A percentile compares a stretch with the other conserved stretches of the same genome.
phyloP scores from a whole-genome alignment of 1,140 invertebrate genomes.

The Nomia melanderi region DNA sequence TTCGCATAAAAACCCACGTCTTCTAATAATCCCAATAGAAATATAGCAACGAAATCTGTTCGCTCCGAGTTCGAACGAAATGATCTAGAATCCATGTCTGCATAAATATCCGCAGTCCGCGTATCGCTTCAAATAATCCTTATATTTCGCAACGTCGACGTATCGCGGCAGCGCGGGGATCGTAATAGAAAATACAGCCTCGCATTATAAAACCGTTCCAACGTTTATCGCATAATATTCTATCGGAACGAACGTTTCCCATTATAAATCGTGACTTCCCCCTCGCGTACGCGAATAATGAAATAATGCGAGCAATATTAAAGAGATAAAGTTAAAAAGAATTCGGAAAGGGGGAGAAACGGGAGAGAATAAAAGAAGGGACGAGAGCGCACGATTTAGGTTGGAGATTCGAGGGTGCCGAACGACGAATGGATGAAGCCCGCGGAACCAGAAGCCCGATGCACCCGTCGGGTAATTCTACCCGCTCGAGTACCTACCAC shows the following conservation, averaged over 20 bases:
- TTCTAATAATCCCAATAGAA: too few species aligned
- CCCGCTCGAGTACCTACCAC: slow-evolving; percentile 74
- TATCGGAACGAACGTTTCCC: background rate
- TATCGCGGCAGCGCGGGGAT: too few species aligned
- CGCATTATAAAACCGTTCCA: too few species aligned
- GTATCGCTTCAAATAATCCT: too few species aligned
- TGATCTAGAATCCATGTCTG: too few species aligned
- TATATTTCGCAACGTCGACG: too few species aligned
- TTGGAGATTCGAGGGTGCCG: slow-evolving; percentile 57
- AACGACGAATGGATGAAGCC: slow-evolving; percentile 72
- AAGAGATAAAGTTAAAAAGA: slow-evolving; percentile 36
- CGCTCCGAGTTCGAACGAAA: too few species aligned
- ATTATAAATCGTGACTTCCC: too few species aligned
- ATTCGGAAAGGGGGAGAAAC: background rate
- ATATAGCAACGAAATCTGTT: too few species aligned
- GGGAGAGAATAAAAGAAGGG: slow-evolving; percentile 15
- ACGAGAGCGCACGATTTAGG: slow-evolving; percentile 40
- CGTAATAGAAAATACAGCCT: too few species aligned
- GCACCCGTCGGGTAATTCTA: slow-evolving; percentile 74
- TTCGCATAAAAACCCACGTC: too few species aligned
- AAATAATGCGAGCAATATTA: slow-evolving; percentile 13
- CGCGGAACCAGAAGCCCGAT: slow-evolving; percentile 69
- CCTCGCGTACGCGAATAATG: background rate
- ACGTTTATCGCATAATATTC: background rate
- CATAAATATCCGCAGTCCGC: too few species aligned